These are phyloP conservation scores for Hycleus phaleratus DNA, from an alignment of 1,140 invertebrate species.

Conservation along the genomic window DNA sequence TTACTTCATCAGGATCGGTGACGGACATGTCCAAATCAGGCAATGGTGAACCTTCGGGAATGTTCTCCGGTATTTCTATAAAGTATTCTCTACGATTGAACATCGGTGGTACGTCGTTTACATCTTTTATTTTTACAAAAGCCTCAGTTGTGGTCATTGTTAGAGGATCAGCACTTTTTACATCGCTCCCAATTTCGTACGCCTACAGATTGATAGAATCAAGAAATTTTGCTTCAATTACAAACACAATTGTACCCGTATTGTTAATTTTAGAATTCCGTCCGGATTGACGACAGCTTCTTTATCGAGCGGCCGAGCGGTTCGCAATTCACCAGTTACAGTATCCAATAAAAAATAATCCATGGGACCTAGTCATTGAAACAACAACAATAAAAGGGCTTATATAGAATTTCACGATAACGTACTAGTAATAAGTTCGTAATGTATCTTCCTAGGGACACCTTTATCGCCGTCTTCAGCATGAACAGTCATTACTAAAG, in stretches of 20 bases:
- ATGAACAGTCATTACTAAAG: slow-evolving; percentile 66
- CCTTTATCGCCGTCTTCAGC: slow-evolving; percentile 78
- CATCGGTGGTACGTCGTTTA: slow-evolving; percentile 86
- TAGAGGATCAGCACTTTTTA: slow-evolving; percentile 55
- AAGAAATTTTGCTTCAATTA: background rate
- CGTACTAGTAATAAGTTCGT: slow-evolving; percentile 75
- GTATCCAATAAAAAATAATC: slow-evolving; percentile 79
- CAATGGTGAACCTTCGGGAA: slow-evolving; percentile 70
- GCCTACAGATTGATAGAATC: slow-evolving; percentile 44
- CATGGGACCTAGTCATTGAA: slow-evolving; percentile 60
- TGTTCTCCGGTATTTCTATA: slow-evolving; percentile 74
- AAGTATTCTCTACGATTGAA: slow-evolving; percentile 75
- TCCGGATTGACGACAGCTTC: slow-evolving; percentile 71
- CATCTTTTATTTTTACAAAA: slow-evolving; percentile 80
- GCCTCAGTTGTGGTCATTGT: slow-evolving; percentile 62
- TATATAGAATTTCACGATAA: slow-evolving; percentile 17
- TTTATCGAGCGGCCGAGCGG: slow-evolving; percentile 74
- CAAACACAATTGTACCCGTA: slow-evolving; percentile 44
- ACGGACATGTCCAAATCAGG: slow-evolving; percentile 80
- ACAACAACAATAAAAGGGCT: background rate
- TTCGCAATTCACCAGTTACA: slow-evolving; percentile 68
- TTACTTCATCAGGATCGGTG: slow-evolving; percentile 74
- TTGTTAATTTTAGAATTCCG: slow-evolving; percentile 65
- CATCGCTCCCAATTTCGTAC: slow-evolving; percentile 66
- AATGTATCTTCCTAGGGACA: slow-evolving; percentile 65